Evolutionary conservation across 1,140 invertebrate species (phyloP).

Genomic region (Bombus terrestris): DNA sequence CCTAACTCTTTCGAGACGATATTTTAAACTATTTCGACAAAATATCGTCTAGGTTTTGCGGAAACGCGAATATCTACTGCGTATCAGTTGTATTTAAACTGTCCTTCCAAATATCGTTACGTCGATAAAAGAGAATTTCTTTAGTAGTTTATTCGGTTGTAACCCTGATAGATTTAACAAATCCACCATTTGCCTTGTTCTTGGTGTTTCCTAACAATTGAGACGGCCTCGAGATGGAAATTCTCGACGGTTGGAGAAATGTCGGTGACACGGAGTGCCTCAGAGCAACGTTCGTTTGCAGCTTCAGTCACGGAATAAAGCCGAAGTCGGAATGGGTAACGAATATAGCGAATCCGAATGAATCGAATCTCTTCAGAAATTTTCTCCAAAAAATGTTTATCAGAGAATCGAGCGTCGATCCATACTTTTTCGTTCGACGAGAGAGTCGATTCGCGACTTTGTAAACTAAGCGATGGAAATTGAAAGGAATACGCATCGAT

Average conservation of each 20-base stretch:
- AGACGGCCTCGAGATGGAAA: constrained; percentile 42
- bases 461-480: constrained; percentile 26
- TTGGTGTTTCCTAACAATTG: not conserved
- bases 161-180: constrained; percentile 37
- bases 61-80: not conserved
- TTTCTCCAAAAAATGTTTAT: not conserved
- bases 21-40: not conserved
- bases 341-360: constrained; percentile 9
- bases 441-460: constrained; percentile 22
- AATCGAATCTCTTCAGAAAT: constrained; percentile 11
- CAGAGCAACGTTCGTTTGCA: constrained; percentile 14
- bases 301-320: not conserved
- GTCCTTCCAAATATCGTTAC: not conserved
- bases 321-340: not conserved
- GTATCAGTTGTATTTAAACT: not conserved
- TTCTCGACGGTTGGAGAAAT: constrained; percentile 35
- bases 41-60: not conserved
- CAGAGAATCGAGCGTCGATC: not conserved
- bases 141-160: constrained; percentile 9
- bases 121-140: not conserved
- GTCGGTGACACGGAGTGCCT: not conserved
- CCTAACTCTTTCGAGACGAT: not conserved
- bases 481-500: constrained; percentile 14
- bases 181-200: not conserved
- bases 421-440: constrained; percentile 33